Evolutionary conservation across 1,140 invertebrate species (phyloP), one percentile per base, ranked within the genome.

Genomic region (Aradophagus sp.): DNA sequence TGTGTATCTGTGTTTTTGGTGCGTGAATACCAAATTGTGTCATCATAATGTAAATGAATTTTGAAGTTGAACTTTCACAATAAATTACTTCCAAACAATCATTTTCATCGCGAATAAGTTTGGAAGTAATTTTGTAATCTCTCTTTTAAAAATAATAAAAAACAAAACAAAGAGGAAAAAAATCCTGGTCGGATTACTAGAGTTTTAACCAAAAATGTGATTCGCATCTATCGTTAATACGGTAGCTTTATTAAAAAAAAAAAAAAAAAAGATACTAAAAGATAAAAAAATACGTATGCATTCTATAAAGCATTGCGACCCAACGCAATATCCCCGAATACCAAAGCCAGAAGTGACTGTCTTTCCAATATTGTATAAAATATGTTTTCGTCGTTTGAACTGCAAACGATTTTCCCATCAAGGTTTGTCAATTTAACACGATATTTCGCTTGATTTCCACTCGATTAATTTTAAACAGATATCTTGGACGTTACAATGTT

Each of bases 261-360:
- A 35, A 68, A 41, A 50, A n/a, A n/a, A n/a, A n/a, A n/a, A n/a
- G n/a, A n/a, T n/a, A n/a, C n/a, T n/a, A n/a, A n/a, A n/a, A n/a
- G 41, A 58, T n/a, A 72, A 34, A 45, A 15, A 11, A 48, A 44
- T 47, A 52, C 63, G 23, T 19, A 36, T 35, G 12, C 48, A 73
- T 32, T 69, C 63, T 74, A 53, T 11, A 35, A 52, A 23, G 48
- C 35, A 59, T 58, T 59, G 61, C 47, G 61, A 80, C 73, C 75
- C 78, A 80, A 76, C 77, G 79, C 80, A 82, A 82, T 79, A 80
- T 41, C n/a, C n/a, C 27, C 13, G 78, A 75, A 82, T 83, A 81
- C 81, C 81, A 83, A 84, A 84, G 81, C 70, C n/a, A n/a, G 45
- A 44, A 73, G 66, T 62, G 76, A 66, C 69, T 58, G 59, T 62